phyloP scores from a whole-genome alignment of 2,888 invertebrate genomes.

The Cordilura impudica region DNA sequence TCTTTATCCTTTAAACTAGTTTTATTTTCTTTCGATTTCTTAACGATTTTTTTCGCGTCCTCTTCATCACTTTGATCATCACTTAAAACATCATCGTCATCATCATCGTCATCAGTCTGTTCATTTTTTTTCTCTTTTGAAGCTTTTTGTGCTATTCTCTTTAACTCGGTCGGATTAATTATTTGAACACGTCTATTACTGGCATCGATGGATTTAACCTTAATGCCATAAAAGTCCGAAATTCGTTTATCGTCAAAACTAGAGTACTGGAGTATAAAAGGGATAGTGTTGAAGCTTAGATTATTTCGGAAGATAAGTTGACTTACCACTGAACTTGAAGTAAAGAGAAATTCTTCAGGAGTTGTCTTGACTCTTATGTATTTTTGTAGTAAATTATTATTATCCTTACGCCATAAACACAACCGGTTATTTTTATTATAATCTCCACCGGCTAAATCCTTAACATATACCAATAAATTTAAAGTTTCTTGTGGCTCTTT shows the following conservation, averaged over 20 bases:
- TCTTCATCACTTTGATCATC: conserved; percentile 43
- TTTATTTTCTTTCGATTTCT: conserved; percentile 28
- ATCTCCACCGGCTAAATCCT: conserved; percentile 71
- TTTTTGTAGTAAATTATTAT: conserved; percentile 76
- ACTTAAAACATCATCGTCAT: conserved; percentile 57
- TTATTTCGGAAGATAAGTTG: conserved; percentile 7
- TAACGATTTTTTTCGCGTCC: conserved; percentile 1
- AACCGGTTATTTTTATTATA: conserved; percentile 73
- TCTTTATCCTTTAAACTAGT: conserved; percentile 15
- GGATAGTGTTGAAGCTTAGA: too few species aligned
- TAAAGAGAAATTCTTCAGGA: conserved; percentile 74
- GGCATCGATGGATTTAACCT: conserved; percentile 73
- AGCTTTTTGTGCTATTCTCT: conserved; percentile 66
- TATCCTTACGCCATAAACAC: conserved; percentile 77
- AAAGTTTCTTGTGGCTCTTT: conserved; percentile 60
- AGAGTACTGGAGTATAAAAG: conserved; percentile 74
- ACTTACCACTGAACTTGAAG: conserved; percentile 77
- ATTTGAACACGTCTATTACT: conserved; percentile 73
- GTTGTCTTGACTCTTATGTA: conserved; percentile 75
- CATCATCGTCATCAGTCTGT: conserved; percentile 63
- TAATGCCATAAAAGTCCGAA: conserved; percentile 73
- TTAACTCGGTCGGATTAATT: conserved; percentile 67
- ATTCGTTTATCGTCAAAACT: conserved; percentile 77
- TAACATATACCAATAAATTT: conserved; percentile 73
- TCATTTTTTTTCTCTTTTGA: conserved; percentile 59